phyloP scores from a whole-genome alignment of 2,888 invertebrate species.

The Melangyna quadrimaculata region DNA sequence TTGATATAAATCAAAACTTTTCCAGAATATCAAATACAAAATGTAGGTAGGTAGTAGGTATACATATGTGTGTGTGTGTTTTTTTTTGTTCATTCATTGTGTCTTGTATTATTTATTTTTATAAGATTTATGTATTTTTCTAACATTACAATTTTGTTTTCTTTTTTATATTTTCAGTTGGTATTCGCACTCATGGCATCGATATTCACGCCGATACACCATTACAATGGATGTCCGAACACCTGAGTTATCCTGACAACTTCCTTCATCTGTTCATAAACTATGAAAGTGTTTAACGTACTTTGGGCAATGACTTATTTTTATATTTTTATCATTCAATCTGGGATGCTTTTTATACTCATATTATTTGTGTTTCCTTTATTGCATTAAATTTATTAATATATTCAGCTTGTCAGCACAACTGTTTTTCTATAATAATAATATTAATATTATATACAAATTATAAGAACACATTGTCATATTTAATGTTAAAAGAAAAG shows the following conservation, averaged over 20 bases:
- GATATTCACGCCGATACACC: slow-evolving; percentile 93
- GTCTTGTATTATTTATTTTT: not conserved
- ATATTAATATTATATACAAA: slow-evolving; percentile 14
- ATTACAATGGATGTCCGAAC: slow-evolving; percentile 98
- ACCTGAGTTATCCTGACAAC: slow-evolving; percentile 98
- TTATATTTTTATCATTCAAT: slow-evolving; percentile 54
- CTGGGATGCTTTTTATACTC: slow-evolving; percentile 50
- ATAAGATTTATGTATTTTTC: slow-evolving; percentile 58
- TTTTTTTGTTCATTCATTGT: not conserved
- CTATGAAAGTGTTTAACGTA: slow-evolving; percentile 75
- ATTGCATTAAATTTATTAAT: slow-evolving; percentile 60
- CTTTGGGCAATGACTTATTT: slow-evolving; percentile 28
- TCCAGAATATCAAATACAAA: slow-evolving; percentile 68
- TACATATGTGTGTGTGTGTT: not conserved
- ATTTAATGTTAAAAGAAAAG: slow-evolving; percentile 57
- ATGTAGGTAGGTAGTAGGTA: not conserved
- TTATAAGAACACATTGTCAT: slow-evolving; percentile 44
- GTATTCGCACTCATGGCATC: slow-evolving; percentile 94
- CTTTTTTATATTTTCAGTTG: slow-evolving; percentile 83
- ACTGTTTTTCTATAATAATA: slow-evolving; percentile 7
- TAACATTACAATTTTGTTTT: slow-evolving; percentile 35
- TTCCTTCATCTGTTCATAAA: slow-evolving; percentile 93
- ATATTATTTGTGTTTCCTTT: slow-evolving; percentile 63
- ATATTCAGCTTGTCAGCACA: slow-evolving; percentile 69
- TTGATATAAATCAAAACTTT: slow-evolving; percentile 67